phyloP scores from a whole-genome alignment of 1,140 invertebrate species.

The Cyclina sinensis region DNA sequence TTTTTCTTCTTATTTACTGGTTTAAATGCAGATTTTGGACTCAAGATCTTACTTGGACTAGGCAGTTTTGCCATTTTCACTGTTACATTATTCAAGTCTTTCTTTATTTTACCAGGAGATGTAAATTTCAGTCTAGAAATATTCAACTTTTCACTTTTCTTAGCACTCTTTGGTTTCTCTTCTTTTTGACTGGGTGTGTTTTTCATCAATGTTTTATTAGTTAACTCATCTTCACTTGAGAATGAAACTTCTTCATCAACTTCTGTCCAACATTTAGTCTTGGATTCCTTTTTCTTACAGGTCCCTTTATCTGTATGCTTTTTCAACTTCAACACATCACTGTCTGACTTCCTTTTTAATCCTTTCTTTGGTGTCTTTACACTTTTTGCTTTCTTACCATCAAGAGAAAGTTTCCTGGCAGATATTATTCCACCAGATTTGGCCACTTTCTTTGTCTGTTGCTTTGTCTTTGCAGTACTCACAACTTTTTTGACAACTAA shows the following conservation, averaged over 20 bases:
- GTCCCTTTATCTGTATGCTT: background rate
- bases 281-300: background rate
- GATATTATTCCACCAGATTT: background rate
- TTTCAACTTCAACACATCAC: background rate
- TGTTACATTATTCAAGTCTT: background rate
- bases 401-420: background rate
- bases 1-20: background rate
- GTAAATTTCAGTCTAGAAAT: background rate
- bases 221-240: slow-evolving; percentile 40
- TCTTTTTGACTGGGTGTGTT: background rate
- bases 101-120: background rate
- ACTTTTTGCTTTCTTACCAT: background rate
- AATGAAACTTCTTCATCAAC: slow-evolving; percentile 49
- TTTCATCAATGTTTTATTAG: background rate
- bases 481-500: background rate
- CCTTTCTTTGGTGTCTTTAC: background rate
- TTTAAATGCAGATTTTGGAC: slow-evolving; percentile 30
- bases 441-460: no score
- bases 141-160: background rate
- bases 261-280: slow-evolving; percentile 15
- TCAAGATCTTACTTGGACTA: background rate
- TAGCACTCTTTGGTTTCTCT: background rate
- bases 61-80: background rate
- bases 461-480: slow-evolving; percentile 20
- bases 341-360: slow-evolving; percentile 22